These are phyloP conservation scores for Platysteira castanea DNA, from an alignment of 2,113 vertebrate species.

Conservation along the genomic window DNA sequence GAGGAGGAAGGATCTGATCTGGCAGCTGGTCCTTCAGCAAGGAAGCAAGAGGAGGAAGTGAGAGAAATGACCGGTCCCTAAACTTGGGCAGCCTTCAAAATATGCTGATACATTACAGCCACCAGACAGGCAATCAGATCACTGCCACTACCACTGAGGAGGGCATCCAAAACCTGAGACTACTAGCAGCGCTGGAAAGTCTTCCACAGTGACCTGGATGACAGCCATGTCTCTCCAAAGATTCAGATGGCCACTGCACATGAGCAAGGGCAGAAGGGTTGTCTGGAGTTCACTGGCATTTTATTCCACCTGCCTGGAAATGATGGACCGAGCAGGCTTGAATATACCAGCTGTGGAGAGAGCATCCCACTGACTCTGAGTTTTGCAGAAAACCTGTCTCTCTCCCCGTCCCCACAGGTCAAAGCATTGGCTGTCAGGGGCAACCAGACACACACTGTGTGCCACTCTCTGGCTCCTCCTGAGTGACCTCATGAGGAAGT, in stretches of 20 bases:
- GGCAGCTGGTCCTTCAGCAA: not conserved
- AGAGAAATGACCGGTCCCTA: fast-evolving
- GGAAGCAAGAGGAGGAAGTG: not conserved
- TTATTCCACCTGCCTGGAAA: not conserved
- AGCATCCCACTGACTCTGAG: not conserved
- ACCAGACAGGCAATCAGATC: not conserved
- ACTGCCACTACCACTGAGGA: not conserved
- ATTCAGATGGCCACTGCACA: not conserved
- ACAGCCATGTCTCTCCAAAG: not conserved
- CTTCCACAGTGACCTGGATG: not conserved
- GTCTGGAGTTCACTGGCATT: not conserved
- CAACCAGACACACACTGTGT: fast-evolving
- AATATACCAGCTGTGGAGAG: not conserved
- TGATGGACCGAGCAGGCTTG: not conserved
- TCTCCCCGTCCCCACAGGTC: fast-evolving
- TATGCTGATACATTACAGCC: not conserved
- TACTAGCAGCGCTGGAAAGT: not conserved
- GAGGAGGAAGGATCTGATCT: not conserved
- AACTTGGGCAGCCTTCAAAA: not conserved
- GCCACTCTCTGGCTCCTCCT: not conserved
- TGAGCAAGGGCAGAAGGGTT: not conserved
- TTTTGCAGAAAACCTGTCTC: not conserved
- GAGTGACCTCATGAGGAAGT: not conserved
- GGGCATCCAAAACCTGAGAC: not conserved
- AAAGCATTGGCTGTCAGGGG: not conserved